Conservation (phyloP, 1,140 invertebrate genomes). For the Nomia melanderi region DNA sequence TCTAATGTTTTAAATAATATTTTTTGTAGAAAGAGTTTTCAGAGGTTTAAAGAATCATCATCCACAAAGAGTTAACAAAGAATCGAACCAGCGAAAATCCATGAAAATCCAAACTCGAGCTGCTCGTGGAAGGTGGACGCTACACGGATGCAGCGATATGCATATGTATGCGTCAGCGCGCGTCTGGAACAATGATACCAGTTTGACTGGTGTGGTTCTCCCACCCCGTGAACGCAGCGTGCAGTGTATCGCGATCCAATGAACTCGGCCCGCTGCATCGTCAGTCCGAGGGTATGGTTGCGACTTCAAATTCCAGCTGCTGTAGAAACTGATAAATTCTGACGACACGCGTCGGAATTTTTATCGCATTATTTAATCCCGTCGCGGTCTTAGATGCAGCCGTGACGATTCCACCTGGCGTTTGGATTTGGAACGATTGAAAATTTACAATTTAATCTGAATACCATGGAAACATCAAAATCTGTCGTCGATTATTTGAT, state of each 20-base stretch:
- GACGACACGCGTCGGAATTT: background rate
- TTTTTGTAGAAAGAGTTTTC: too few relatives aligned
- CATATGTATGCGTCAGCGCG: constrained; percentile 24
- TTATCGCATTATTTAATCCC: too few relatives aligned
- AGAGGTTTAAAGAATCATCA: too few relatives aligned
- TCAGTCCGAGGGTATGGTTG: background rate
- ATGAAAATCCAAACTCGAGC: background rate
- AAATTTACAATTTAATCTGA: too few relatives aligned
- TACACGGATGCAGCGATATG: constrained; percentile 11
- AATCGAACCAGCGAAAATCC: background rate
- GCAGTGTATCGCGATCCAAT: constrained; percentile 40
- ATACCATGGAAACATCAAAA: too few relatives aligned
- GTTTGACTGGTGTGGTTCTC: constrained; percentile 69
- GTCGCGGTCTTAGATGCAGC: too few relatives aligned
- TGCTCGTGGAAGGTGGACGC: constrained; percentile 30
- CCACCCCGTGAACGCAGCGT: constrained; percentile 39
- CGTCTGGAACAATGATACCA: constrained; percentile 70
- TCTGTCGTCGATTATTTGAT: too few relatives aligned
- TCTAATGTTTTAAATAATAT: too few relatives aligned
- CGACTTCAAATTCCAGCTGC: background rate
- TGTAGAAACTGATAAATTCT: constrained; percentile 4
- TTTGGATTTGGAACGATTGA: too few relatives aligned
- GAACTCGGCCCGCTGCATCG: constrained; percentile 16
- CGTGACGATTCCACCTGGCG: too few relatives aligned
- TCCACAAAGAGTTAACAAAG: too few relatives aligned